These are phyloP conservation scores for Enteromius argenteus DNA, from an alignment of 2,797 vertebrate species.

Conservation along the genomic window DNA sequence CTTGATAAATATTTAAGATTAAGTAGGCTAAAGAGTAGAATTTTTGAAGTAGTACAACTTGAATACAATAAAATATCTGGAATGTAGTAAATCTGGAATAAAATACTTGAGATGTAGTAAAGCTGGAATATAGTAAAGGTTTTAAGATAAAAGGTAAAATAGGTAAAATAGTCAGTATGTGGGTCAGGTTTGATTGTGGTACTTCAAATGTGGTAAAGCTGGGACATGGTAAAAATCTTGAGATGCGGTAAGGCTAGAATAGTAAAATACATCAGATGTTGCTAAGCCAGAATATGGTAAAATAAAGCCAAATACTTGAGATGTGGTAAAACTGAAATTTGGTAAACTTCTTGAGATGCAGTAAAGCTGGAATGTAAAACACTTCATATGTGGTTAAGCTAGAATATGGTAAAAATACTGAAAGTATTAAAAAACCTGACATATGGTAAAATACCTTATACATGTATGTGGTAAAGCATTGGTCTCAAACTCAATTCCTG, in stretches of 20 bases:
- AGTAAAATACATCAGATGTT: not conserved
- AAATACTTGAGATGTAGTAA: not conserved
- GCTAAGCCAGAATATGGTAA: too few species aligned
- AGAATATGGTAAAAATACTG: not conserved
- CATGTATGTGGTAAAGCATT: too few species aligned
- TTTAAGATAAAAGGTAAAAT: too few species aligned
- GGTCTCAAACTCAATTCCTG: too few species aligned
- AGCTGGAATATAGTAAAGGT: not conserved
- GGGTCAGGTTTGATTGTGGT: not conserved
- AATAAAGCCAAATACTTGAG: too few species aligned
- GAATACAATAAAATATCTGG: not conserved
- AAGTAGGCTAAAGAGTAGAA: not conserved
- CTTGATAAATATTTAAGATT: not conserved
- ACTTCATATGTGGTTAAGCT: not conserved
- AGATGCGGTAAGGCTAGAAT: not conserved
- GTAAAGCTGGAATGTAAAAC: not conserved
- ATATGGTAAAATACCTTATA: not conserved
- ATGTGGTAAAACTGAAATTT: too few species aligned
- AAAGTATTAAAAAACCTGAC: too few species aligned
- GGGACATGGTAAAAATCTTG: not conserved
- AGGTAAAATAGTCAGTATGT: not conserved
- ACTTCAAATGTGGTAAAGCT: not conserved
- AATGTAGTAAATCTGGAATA: not conserved
- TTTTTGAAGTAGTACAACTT: not conserved
- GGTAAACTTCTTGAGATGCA: not conserved